These are phyloP conservation scores for Drosophila nigrodunni DNA, from an alignment of 1,140 invertebrate species.

Conservation along the genomic window DNA sequence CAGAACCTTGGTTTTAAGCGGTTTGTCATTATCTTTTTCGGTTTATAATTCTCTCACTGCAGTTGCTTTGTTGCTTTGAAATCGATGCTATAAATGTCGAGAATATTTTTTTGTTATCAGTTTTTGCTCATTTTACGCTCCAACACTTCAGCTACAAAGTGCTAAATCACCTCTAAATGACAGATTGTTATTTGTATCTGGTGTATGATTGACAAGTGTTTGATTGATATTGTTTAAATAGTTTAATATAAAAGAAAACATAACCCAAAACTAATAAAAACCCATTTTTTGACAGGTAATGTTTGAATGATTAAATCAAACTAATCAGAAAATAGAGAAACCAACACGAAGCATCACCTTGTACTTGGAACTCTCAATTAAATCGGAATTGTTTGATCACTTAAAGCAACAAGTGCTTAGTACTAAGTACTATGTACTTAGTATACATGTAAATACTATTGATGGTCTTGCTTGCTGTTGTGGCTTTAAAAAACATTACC, in stretches of 20 bases:
- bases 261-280: not conserved
- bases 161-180: not conserved
- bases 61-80: not conserved
- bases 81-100: not conserved
- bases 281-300: not conserved
- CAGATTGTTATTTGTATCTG: not conserved
- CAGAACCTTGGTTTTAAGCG: conserved; percentile 8
- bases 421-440: conserved; percentile 1
- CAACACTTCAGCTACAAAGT: not conserved
- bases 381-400: not conserved
- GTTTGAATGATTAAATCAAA: not conserved
- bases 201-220: too few relatives aligned
- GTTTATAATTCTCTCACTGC: conserved; percentile 6
- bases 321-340: not conserved
- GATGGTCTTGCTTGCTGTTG: conserved; percentile 10
- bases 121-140: not conserved
- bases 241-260: not conserved
- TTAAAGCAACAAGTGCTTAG: conserved; percentile 3
- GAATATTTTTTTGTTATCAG: not conserved
- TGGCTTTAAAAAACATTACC: conserved; percentile 6
- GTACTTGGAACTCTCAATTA: not conserved
- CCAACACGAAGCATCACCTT: not conserved
- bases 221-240: too few relatives aligned
- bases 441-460: conserved; percentile 16
- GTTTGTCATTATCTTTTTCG: conserved; percentile 10